Evolutionary conservation across 2,113 vertebrate genomes (phyloP), one percentile per base, ranked within the genome.

Genomic region (Dicentrarchus labrax): DNA sequence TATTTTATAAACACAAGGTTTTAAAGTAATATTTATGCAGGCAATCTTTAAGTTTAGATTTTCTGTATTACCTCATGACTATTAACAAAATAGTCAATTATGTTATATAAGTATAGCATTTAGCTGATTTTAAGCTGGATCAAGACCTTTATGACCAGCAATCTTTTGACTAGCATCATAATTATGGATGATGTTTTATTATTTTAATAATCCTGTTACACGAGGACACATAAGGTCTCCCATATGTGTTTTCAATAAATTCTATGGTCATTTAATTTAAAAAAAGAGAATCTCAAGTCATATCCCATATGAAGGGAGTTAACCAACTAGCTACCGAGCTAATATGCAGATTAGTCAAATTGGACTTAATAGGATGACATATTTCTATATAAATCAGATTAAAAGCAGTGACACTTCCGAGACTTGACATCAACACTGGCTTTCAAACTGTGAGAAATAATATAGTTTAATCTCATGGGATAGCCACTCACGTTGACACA

Each of bases 301-400:
- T 70, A 65, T 64, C 68, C 60, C 13, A 30, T 76, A 86, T 66
- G 86, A 92, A 88, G 77, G 81, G 72, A 86, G 57, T 88, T 78
- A 78, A 76, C 24, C 76, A 84, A 68, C 66, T 76, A 84, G 89
- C 74, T 61, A 59, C 72, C 41, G 61, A 82, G 72, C 86, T 89
- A 91, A 90, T 91, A 89, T 89, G 86, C 87, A 91, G 91, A 94
- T 94, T 94, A 94, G 91, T 89, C 82, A 80, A 88, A 90, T 78
- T 84, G 86, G 82, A 87, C 59, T 88, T 92, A 92, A 93, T 89
- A 74, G 87, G 89, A 86, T 92, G 93, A 88, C 92, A 92, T 84
- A 82, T 92, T 93, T 91, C 87, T 91, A 82, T 92, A 91, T 90
- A 91, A 94, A 94, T 94, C 91, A 93, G 92, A 95, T 95, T 95